A percentile compares a stretch with the other conserved stretches of the same genome.
Evolutionary conservation across 2,113 vertebrate species (phyloP).

Genomic region (human (Homo sapiens)): GRCh38 chr13:38789001-38789500

Average conservation of each 20-base stretch:
- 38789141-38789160: background rate
- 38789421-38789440: background rate
- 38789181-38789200: background rate
- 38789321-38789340: background rate
- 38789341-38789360: background rate
- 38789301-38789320: background rate
- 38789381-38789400: background rate
- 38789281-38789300: background rate
- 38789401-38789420: background rate
- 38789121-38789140: background rate
- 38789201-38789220: background rate
- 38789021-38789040: background rate
- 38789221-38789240: background rate
- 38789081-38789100: background rate
- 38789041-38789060: background rate
- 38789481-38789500: background rate
- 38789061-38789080: background rate
- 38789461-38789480: background rate
- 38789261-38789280: background rate
- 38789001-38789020: background rate
- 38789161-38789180: background rate
- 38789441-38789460: background rate
- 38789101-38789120: background rate
- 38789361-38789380: background rate
- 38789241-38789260: background rate